Evolutionary conservation across 2,113 vertebrate species (phyloP), one percentile per base, ranked within the genome.

Genomic region (Merops nubicus): DNA sequence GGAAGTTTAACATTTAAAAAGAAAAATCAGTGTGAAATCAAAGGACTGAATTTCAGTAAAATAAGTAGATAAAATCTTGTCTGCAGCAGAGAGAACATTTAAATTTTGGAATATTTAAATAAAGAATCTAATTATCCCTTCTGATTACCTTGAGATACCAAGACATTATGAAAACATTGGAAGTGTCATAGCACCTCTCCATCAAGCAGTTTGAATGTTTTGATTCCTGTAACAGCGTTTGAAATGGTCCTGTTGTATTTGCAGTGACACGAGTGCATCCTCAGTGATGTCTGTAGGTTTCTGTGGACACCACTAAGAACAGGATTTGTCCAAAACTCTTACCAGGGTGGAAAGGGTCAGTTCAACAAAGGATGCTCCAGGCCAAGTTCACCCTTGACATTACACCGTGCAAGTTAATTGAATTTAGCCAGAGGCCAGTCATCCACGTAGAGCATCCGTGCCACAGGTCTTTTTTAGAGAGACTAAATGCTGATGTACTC

Each of bases 201-300:
- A 75, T 95, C 93, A 93, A 65, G 73, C 68, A 92, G 89, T 77
- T 76, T 0, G 59, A 26, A 76, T 91, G 40, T 92, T 96, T 75
- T 93, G 92, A 95, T 95, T 91, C 85, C 81, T 96, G 36, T 86
- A 93, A 80, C 68, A 94, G 92, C 75, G 84, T 95, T 97, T 77
- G 89, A 80, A 74, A 85, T 40, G 88, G 29, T 59, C 0, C 0
- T 50, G 26, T 51, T 76, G 9, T 77, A 28, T 83, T 78, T 83
- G 47, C 33, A 89, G 60, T 43, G 63, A 48, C 57, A 91, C 45
- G n/a, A 48, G 36, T 9, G 48, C 53, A 25, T 25, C n/a, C 15
- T 91, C 75, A 56, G 59, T 80, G 51, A 62, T 43, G 45, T 42
- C 59, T 13, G 7, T 28, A 50, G 38, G 11, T 77, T 89, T 91